Evolutionary conservation across 1,140 invertebrate genomes (phyloP), one percentile per base, ranked within the genome.

Genomic region (Himalopsyche phryganea): DNA sequence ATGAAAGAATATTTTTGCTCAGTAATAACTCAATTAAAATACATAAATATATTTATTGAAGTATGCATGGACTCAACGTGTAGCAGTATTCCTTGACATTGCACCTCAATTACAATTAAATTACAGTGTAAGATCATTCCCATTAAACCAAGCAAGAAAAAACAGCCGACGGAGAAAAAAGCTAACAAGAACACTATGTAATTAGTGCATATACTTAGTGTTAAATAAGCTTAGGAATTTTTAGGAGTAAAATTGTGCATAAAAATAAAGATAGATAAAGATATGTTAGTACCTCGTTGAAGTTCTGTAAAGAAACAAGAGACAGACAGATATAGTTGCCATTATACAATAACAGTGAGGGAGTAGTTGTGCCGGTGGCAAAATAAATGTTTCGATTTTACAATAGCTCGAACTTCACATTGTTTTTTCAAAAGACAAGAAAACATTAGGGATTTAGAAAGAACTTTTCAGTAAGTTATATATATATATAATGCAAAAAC

Each of bases 271-370:
- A 42, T 50, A 56, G 19, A 38, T 40, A 44, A 61, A 51, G 20
- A 60, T 47, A 57, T 28, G 56, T 52, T 17, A 60, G 58, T 64
- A 64, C 61, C 61, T 64, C 61, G 58, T 57, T 64, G 61, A 64
- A 57, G 54, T 60, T 64, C 61, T 64, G 61, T 60, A 64, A 64
- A 64, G 51, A 64, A 45, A 64, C 47, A 64, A 64, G 58, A 64
- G 53, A 64, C 15, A 64, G 53, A 64, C 14, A 64, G 47, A 50
- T 64, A 49, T 64, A 64, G 58, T 64, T 60, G 51, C 40, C 42
- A 44, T 64, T 38, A 57, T 42, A 64, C 58, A 60, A 35, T 55
- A 36, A 60, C 52, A 50, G 51, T 45, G 41, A 55, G 17, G 7
- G 23, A 28, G 9, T 28, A 9, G 23, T 33, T 35, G 28, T 52